Conservation (phyloP, 2,888 invertebrate genomes). For the Erannis defoliaria region DNA sequence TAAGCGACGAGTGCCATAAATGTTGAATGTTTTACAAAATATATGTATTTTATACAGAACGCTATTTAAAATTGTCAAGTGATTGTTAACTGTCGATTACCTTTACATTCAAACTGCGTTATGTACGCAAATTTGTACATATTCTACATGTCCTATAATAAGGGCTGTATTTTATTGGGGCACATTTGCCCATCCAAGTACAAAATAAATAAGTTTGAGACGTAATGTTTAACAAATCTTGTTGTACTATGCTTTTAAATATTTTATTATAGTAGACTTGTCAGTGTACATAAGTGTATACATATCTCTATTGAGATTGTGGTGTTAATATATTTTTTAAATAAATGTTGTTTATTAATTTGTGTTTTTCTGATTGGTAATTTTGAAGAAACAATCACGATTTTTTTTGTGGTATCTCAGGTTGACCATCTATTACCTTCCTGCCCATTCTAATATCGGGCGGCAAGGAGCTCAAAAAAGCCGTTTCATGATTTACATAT, state of each 20-base stretch:
- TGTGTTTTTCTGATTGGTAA: conserved; percentile 17
- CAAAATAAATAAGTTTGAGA: conserved; percentile 53
- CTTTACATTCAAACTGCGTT: neutral
- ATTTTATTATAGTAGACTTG: conserved; percentile 55
- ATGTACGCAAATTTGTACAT: neutral
- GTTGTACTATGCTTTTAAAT: conserved; percentile 60
- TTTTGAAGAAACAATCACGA: neutral
- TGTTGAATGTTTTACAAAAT: neutral
- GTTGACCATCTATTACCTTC: too few species aligned
- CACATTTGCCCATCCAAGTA: conserved; percentile 49
- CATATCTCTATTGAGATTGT: conserved; percentile 78
- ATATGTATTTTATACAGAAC: conserved; percentile 1
- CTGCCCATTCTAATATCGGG: too few species aligned
- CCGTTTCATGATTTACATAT: too few species aligned
- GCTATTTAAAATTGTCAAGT: conserved; percentile 14
- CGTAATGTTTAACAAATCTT: conserved; percentile 47
- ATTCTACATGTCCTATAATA: too few species aligned
- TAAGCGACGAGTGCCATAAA: conserved; percentile 2
- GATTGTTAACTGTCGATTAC: conserved; percentile 3
- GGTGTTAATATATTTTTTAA: conserved; percentile 75
- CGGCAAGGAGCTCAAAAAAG: too few species aligned
- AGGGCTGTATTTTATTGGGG: neutral
- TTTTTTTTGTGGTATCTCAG: too few species aligned
- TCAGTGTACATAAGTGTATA: conserved; percentile 65
- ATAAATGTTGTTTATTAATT: conserved; percentile 66